phyloP scores from a whole-genome alignment of 2,113 vertebrate species.

The Eurystomus gularis region DNA sequence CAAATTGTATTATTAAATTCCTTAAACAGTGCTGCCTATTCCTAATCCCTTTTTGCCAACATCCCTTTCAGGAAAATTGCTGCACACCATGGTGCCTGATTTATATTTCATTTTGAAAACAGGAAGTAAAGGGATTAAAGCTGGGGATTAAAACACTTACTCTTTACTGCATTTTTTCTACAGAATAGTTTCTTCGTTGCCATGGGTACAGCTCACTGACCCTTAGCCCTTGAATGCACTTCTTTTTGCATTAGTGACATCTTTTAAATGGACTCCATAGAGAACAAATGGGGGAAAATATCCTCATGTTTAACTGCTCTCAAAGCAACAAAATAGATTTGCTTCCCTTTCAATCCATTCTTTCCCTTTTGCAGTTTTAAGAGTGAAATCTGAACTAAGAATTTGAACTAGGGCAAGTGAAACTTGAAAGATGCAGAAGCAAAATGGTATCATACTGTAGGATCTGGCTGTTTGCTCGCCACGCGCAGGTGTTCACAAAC shows the following conservation, averaged over 20 bases:
- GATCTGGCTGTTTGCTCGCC: background rate
- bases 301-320: conserved; percentile 55
- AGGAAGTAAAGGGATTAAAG: conserved; percentile 81
- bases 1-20: conserved; percentile 77
- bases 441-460: background rate
- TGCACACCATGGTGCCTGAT: conserved; percentile 67
- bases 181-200: conserved; percentile 77
- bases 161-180: conserved; percentile 71
- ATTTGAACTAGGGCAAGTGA: background rate
- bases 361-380: conserved; percentile 32
- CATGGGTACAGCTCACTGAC: conserved; percentile 74
- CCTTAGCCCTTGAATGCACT: conserved; percentile 55
- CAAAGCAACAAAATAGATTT: conserved; percentile 44
- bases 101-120: conserved; percentile 81
- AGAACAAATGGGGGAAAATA: conserved; percentile 65
- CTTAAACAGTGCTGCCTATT: conserved; percentile 70
- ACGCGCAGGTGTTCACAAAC: background rate
- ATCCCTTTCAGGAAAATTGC: conserved; percentile 75
- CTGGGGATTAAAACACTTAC: conserved; percentile 81
- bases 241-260: conserved; percentile 72
- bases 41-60: conserved; percentile 75
- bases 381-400: conserved; percentile 43
- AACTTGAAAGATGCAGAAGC: background rate
- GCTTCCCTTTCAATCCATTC: background rate
- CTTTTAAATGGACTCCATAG: conserved; percentile 67